These are phyloP conservation scores for Lophotis ruficrista DNA, from an alignment of 2,113 vertebrate species.

Conservation along the genomic window DNA sequence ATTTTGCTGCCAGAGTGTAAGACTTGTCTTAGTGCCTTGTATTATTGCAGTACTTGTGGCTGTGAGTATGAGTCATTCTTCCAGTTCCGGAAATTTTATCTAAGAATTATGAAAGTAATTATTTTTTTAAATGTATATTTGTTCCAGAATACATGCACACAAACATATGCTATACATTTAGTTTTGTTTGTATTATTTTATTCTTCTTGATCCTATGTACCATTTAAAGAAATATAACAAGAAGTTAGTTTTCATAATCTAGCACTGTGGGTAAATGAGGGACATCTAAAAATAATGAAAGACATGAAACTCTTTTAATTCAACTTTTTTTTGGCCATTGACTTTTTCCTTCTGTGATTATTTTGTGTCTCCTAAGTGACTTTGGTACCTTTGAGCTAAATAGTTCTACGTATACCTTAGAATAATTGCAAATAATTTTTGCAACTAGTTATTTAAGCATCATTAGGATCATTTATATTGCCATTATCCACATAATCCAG, in stretches of 20 bases:
- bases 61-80: not conserved
- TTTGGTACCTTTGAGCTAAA: not conserved
- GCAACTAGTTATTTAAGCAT: not conserved
- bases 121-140: not conserved
- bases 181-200: not conserved
- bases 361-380: not conserved
- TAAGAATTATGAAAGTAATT: not conserved
- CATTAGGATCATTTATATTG: not conserved
- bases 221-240: not conserved
- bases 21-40: not conserved
- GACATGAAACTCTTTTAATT: accelerated
- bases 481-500: not conserved
- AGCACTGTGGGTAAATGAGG: not conserved
- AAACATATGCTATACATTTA: not conserved
- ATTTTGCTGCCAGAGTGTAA: not conserved
- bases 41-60: not conserved
- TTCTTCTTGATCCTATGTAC: not conserved
- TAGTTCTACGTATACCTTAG: not conserved
- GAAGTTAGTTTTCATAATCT: not conserved
- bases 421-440: not conserved
- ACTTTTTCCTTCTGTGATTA: not conserved
- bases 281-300: not conserved
- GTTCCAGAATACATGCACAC: not conserved
- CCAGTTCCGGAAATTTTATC: not conserved
- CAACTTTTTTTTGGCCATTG: not conserved